Percentiles rank a stretch among this genome's conserved stretches.
phyloP scores from a whole-genome alignment of 2,797 vertebrate species.

The Lepilemur septentrionalis region DNA sequence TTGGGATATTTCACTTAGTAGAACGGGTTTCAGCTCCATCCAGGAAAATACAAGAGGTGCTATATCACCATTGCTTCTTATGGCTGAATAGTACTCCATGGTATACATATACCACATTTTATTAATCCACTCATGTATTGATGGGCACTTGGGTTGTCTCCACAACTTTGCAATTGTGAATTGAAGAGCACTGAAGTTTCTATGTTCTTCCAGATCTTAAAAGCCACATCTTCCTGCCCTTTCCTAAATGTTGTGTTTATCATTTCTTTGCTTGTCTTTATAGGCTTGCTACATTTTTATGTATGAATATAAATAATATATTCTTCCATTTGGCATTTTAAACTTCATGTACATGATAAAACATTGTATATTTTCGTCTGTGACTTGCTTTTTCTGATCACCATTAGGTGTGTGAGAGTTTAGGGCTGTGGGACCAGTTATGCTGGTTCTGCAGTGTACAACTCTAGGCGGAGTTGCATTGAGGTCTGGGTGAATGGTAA shows the following conservation, averaged over 20 bases:
- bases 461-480: background rate
- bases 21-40: too few species aligned
- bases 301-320: background rate
- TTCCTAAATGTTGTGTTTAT: background rate
- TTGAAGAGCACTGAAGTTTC: background rate
- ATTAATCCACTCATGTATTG: too few species aligned
- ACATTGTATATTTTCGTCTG: background rate
- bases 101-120: too few species aligned
- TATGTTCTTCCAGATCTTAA: background rate
- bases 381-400: constrained; percentile 8
- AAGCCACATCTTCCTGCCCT: background rate
- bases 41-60: too few species aligned
- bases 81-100: too few species aligned
- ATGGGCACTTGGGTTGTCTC: too few species aligned
- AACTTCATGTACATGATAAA: constrained; percentile 16
- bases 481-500: background rate
- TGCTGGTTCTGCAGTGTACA: background rate
- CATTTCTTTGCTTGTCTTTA: constrained; percentile 2
- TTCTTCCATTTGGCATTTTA: constrained; percentile 19
- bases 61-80: too few species aligned
- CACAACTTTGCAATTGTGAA: too few species aligned
- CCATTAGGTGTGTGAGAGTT: background rate
- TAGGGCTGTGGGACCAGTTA: background rate
- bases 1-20: too few species aligned
- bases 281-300: background rate